phyloP scores from a whole-genome alignment of 2,797 vertebrate species.

The Artibeus jamaicensis region DNA sequence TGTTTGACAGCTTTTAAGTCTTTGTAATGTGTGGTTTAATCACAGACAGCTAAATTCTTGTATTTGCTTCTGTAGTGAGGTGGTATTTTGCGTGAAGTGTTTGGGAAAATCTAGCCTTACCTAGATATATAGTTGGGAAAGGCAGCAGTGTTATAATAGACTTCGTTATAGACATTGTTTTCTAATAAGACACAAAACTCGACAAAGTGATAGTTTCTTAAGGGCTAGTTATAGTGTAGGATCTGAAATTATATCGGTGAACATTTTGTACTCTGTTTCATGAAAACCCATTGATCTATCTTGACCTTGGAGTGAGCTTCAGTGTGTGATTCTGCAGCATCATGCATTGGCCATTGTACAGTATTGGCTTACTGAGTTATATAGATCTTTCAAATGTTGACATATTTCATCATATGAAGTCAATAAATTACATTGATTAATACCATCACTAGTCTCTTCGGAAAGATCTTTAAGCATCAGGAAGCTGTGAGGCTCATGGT shows the following conservation, averaged over 20 bases:
- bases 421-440: background rate
- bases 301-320: background rate
- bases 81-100: background rate
- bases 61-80: background rate
- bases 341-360: background rate
- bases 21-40: background rate
- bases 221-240: background rate
- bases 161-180: background rate
- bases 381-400: conserved; percentile 1
- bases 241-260: background rate
- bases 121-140: background rate
- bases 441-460: background rate
- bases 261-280: background rate
- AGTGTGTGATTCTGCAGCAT: background rate
- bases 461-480: background rate
- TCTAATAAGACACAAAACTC: background rate
- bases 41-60: background rate
- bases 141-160: background rate
- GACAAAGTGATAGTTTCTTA: background rate
- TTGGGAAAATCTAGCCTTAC: background rate
- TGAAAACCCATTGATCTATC: background rate
- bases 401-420: background rate
- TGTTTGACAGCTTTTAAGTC: background rate
- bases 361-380: background rate
- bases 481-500: background rate